Evolutionary conservation across 1,140 invertebrate genomes (phyloP).

Genomic region (Frieseomelitta varia): DNA sequence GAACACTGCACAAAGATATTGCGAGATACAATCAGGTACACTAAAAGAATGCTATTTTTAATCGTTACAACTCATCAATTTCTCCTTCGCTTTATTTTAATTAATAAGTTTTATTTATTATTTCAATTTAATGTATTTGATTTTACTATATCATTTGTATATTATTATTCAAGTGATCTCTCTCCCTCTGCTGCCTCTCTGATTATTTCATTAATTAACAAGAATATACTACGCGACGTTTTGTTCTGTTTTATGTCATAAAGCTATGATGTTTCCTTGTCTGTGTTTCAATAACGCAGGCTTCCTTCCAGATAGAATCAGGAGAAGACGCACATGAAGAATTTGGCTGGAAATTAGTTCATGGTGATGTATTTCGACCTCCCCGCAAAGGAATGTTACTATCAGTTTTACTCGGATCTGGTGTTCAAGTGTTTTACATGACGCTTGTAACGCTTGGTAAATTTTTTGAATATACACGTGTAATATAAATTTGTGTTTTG

Average conservation of each 20-base stretch:
- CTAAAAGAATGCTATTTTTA: conserved; percentile 5
- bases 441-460: conserved; percentile 87
- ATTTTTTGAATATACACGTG: background rate
- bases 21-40: conserved; percentile 96
- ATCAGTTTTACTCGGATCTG: conserved; percentile 96
- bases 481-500: background rate
- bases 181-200: too few relatives aligned
- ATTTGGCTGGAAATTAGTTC: conserved; percentile 99
- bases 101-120: background rate
- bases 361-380: conserved; percentile 97
- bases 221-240: conserved; percentile 31
- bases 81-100: background rate
- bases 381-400: conserved; percentile 98
- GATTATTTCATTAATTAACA: conserved; percentile 43
- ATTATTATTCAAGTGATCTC: background rate
- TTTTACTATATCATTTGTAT: background rate
- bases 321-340: conserved; percentile 99
- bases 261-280: conserved; percentile 67
- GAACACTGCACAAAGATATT: conserved; percentile 99
- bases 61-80: background rate
- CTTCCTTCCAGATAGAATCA: conserved; percentile 89
- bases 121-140: background rate
- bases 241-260: conserved; percentile 54
- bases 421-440: conserved; percentile 92
- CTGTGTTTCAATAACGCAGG: conserved; percentile 78